Evolutionary conservation across 2,797 vertebrate species (phyloP), one percentile per base, ranked within the genome.

Genomic region (Tachyglossus aculeatus): DNA sequence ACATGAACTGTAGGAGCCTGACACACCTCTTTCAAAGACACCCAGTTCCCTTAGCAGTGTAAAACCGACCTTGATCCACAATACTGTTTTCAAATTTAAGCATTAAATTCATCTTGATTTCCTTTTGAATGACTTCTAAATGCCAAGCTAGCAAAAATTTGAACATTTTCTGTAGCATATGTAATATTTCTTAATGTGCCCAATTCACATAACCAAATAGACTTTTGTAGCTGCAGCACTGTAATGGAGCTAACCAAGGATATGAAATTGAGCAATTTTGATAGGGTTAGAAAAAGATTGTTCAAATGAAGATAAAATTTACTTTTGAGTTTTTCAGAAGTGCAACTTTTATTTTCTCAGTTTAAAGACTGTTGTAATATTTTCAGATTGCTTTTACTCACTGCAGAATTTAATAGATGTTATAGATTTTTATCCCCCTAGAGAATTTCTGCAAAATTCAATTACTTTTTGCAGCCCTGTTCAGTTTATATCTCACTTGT

Each of bases 361-460:
- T 70, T 56, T 52, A 57, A 75, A 61, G 41, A 7, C 24, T 67
- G 44, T 70, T 77, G 47, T 67, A 72, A 66, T 77, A 59, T 79
- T 82, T n/a, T 83, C 77, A 56, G 66, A 80, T 64, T 78, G 63
- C 19, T 71, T 82, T 83, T 68, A 71, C 39, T 79, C 80, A 80
- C 78, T 76, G 54, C 33, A 71, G 76, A 84, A 85, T 84, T 86
- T 88, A 86, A 89, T 83, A 76, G 67, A 21, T 71, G 31, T 77
- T 84, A 85, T 79, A 71, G 86, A 84, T 86, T 90, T 82, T 85
- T 38, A 53, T 18, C 43, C 71, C 87, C 81, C 78, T 58, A 61
- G 87, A 90, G 88, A 88, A 89, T 90, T 86, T 76, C 69, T 80
- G 31, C 73, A 82, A 88, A 87, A 87, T 86, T 82, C 80, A 83